Evolutionary conservation across 2,113 vertebrate species (phyloP).

Genomic region (Corythornis vintsioides): DNA sequence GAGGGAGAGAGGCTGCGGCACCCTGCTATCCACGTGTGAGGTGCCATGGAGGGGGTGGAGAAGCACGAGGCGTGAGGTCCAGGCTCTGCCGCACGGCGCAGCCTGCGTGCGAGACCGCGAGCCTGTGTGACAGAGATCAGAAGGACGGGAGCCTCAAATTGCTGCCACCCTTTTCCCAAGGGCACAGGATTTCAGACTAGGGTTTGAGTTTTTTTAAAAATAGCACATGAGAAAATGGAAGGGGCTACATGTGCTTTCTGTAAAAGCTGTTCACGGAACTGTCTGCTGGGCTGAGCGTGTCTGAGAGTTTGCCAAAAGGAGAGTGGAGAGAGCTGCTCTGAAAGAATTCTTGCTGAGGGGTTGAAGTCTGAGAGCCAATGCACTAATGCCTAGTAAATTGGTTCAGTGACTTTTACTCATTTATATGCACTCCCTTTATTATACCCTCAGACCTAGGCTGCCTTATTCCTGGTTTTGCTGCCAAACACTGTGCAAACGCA

Average conservation of each 20-base stretch:
- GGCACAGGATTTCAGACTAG: not conserved
- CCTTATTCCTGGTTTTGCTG: not conserved
- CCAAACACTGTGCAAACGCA: constrained; percentile 38
- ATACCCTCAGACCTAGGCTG: not conserved
- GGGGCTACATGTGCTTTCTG: not conserved
- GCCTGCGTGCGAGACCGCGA: not conserved
- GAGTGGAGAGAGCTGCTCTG: constrained; percentile 20
- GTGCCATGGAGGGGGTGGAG: not conserved
- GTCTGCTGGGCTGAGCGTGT: not conserved
- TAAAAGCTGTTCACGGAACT: not conserved
- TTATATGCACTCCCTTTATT: constrained; percentile 32
- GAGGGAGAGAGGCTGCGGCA: not conserved
- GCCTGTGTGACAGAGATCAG: not conserved
- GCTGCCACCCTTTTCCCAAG: not conserved
- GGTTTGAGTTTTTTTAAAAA: not conserved
- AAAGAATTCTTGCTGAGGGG: constrained; percentile 32
- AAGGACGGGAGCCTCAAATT: not conserved
- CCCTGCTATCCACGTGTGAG: not conserved
- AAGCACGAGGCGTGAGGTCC: accelerated
- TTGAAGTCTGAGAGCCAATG: constrained; percentile 20
- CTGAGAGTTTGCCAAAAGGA: not conserved
- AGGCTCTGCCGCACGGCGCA: not conserved
- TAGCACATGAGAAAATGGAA: not conserved
- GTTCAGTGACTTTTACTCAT: constrained; percentile 61
- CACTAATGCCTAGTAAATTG: constrained; percentile 61